Evolutionary conservation across 2,113 vertebrate genomes (phyloP).

Genomic region (human (Homo sapiens)): GRCh38 chr5:118450001-118450500

Average conservation of each 20-base stretch:
- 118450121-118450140: slow-evolving; percentile 27
- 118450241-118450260: slow-evolving; percentile 59
- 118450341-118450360: slow-evolving; percentile 11
- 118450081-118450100: background rate
- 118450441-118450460: slow-evolving; percentile 55
- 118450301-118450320: slow-evolving; percentile 69
- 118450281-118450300: slow-evolving; percentile 53
- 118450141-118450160: slow-evolving; percentile 60
- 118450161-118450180: slow-evolving; percentile 66
- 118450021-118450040: background rate
- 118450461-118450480: slow-evolving; percentile 70
- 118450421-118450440: slow-evolving; percentile 66
- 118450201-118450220: slow-evolving; percentile 60
- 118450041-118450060: background rate
- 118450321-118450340: background rate
- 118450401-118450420: slow-evolving; percentile 44
- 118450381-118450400: slow-evolving; percentile 22
- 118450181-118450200: slow-evolving; percentile 61
- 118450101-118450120: background rate
- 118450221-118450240: slow-evolving; percentile 5
- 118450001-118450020: accelerated
- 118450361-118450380: slow-evolving; percentile 60
- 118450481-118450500: slow-evolving; percentile 64
- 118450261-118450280: slow-evolving; percentile 67
- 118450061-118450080: background rate